These are phyloP conservation scores for Psococerastis gibbosa DNA, from an alignment of 2,888 invertebrate genomes.

Conservation along the genomic window DNA sequence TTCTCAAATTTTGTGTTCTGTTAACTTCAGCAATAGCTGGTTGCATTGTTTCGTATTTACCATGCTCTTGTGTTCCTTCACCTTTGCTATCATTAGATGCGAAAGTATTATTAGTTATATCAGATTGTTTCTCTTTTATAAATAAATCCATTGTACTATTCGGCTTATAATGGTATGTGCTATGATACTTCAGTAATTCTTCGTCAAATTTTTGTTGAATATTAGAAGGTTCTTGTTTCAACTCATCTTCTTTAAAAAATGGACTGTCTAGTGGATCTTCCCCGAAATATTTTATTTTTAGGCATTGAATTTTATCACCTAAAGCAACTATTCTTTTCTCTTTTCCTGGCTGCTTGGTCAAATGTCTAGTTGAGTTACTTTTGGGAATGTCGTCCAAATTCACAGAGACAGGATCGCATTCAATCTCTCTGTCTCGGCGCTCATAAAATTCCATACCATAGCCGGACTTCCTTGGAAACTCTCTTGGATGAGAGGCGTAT, in stretches of 20 bases:
- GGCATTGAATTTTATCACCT: conserved; percentile 55
- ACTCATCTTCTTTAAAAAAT: conserved; percentile 32
- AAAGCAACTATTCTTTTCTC: conserved; percentile 36
- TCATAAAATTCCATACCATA: conserved; percentile 55
- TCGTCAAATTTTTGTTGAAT: background rate
- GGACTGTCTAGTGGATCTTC: conserved; percentile 56
- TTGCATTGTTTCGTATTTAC: background rate
- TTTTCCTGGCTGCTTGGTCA: conserved; percentile 21
- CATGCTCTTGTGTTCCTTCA: background rate
- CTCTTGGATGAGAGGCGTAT: conserved; percentile 42
- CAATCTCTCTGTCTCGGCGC: conserved; percentile 26
- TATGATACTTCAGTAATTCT: background rate
- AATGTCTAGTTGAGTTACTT: conserved; percentile 14
- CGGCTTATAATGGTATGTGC: background rate
- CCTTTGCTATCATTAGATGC: background rate
- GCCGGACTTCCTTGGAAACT: conserved; percentile 39
- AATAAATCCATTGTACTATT: conserved; percentile 3
- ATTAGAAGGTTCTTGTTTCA: background rate
- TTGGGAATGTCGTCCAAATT: conserved; percentile 18
- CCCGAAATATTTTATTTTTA: conserved; percentile 55
- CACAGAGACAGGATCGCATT: conserved; percentile 22
- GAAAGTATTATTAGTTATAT: background rate
- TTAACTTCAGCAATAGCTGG: background rate
- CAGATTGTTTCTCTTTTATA: background rate
- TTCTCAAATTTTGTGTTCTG: background rate